Evolutionary conservation across 1,140 invertebrate species (phyloP), one percentile per base, ranked within the genome.

Genomic region (Sminthurides bifidus): DNA sequence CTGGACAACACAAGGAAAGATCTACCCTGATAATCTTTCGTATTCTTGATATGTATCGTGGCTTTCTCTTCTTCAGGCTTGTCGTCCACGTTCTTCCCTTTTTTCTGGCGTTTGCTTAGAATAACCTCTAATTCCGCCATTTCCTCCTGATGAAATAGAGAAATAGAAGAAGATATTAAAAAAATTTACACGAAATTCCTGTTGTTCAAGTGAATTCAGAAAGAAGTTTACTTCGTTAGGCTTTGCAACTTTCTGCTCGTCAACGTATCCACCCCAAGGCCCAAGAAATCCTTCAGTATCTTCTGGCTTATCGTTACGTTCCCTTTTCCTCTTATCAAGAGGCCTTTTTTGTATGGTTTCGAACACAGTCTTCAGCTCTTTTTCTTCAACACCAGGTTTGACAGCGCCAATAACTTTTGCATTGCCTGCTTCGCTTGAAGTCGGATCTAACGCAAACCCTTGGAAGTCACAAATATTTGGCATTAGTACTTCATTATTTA

Each of bases 201-300:
- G 14, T n/a, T 35, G 27, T 37, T 15, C 24, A 48, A 21, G 33
- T 10, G 23, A 55, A 48, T 30, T 15, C 24, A 10, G 17, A 14
- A 24, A 31, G 33, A 2, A 19, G 17, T 21, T 49, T 65, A 73
- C 77, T 54, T 91, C 87, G 46, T 81, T 81, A 10, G 95, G 94
- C 69, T 85, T 89, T 55, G 85, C 79, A 10, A 94, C 76, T 55
- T 81, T 81, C 66, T 84, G 77, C 75, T 99, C 94, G 74, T 96
- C 90, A 15, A 82, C 77, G 75, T 81, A 99, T 52, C 85, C 85
- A 52, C 89, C 94, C 96, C 96, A 99, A 0, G 95, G 96, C 1
- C 96, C 95, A 2, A 93, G 73, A 70, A 94, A 98, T 6, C 92
- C 93, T 55, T 89, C 89, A 56, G 98, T 80, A 75, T 99, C 95